phyloP scores from a whole-genome alignment of 2,113 vertebrate genomes.

The Zapornia atra region DNA sequence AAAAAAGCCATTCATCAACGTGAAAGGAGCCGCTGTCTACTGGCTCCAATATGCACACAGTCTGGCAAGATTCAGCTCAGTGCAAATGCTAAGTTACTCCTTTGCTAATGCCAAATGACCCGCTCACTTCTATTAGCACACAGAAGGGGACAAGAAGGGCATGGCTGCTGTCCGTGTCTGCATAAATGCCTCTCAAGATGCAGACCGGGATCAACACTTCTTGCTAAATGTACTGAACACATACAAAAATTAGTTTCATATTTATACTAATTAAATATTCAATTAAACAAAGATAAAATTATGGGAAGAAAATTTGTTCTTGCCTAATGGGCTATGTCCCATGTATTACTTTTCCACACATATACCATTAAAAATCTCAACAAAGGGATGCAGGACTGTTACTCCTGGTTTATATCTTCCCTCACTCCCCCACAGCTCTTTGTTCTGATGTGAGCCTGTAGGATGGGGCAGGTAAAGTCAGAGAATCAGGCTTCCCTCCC shows the following conservation, averaged over 20 bases:
- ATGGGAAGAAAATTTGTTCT: conserved; percentile 77
- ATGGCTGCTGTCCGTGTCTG: conserved; percentile 54
- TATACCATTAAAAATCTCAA: conserved; percentile 70
- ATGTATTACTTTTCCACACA: conserved; percentile 75
- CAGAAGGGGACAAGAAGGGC: conserved; percentile 75
- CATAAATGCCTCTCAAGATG: conserved; percentile 48
- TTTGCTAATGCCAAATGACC: conserved; percentile 97
- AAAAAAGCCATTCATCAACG: conserved; percentile 99
- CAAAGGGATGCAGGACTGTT: conserved; percentile 23
- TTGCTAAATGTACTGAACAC: conserved; percentile 75
- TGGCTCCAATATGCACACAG: conserved; percentile 95
- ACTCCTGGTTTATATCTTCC: conserved; percentile 24
- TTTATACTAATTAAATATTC: conserved; percentile 85
- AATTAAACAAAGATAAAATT: conserved; percentile 86
- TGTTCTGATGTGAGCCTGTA: not conserved
- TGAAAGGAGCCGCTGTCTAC: conserved; percentile 98
- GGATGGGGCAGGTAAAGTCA: not conserved
- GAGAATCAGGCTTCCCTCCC: not conserved
- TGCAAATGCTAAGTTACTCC: conserved; percentile 98
- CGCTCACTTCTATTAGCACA: conserved; percentile 91
- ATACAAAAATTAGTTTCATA: conserved; percentile 75
- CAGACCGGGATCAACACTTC: conserved; percentile 21
- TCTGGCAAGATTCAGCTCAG: conserved; percentile 90
- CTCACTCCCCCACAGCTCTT: conserved; percentile 9
- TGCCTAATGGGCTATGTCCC: conserved; percentile 81